Percentiles rank a stretch among this genome's conserved stretches.
phyloP scores from a whole-genome alignment of 2,797 vertebrate species.

The Micromesistius poutassou region DNA sequence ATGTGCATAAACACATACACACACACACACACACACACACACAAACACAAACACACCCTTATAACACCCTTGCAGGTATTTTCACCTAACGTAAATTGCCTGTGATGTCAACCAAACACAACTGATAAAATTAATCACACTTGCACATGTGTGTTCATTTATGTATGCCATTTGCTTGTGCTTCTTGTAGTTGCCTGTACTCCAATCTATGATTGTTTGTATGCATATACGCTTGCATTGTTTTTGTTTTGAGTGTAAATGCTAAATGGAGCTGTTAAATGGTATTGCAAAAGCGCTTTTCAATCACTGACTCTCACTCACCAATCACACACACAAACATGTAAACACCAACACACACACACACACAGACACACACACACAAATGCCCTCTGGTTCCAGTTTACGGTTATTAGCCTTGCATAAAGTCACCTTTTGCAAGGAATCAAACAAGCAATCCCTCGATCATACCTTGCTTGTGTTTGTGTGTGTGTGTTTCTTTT shows the following conservation, averaged over 20 bases:
- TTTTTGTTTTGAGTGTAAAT: neutral
- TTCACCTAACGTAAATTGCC: neutral
- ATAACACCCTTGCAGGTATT: neutral
- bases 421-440: neutral
- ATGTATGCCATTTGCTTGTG: neutral
- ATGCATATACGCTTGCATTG: neutral
- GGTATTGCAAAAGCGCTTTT: neutral
- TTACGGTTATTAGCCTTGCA: neutral
- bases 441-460: neutral
- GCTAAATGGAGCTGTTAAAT: neutral
- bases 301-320: neutral
- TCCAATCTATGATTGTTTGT: neutral
- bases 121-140: neutral
- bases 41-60: neutral
- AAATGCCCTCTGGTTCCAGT: neutral
- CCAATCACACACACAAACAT: neutral
- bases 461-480: neutral
- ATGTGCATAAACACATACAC: neutral
- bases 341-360: neutral
- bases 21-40: neutral
- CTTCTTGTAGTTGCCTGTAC: neutral
- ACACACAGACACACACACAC: slow-evolving; percentile 4
- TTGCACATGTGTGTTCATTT: too few species aligned
- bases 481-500: too few species aligned
- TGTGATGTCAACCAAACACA: neutral